Percentiles rank a stretch among this genome's conserved stretches.
These are phyloP conservation scores for Oxyscelio sp. DNA, from an alignment of 2,888 invertebrate genomes.

Conservation along the genomic window DNA sequence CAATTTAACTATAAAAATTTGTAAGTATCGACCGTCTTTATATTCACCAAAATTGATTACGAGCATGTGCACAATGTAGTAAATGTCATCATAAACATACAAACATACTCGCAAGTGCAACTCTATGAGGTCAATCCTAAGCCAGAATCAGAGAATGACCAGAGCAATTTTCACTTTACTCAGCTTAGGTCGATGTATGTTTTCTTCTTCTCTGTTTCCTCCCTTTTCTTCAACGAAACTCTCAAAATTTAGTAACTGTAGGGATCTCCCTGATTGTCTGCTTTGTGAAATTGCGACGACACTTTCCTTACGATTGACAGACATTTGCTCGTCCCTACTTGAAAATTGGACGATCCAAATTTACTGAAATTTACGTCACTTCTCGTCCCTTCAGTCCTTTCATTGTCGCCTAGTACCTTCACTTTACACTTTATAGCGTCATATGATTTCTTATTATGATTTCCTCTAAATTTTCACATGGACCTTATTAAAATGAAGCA, in stretches of 20 bases:
- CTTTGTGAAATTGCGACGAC: slow-evolving; percentile 80
- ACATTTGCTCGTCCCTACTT: slow-evolving; percentile 75
- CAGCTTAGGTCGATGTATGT: slow-evolving; percentile 76
- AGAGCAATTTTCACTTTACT: slow-evolving; percentile 84
- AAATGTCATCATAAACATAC: too few species aligned
- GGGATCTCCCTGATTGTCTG: slow-evolving; percentile 79
- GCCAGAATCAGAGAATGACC: too few species aligned
- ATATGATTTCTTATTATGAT: slow-evolving; percentile 29
- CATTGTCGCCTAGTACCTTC: slow-evolving; percentile 23
- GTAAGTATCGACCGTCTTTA: too few species aligned
- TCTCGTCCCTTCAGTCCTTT: slow-evolving; percentile 49
- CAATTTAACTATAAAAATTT: too few species aligned
- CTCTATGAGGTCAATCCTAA: too few species aligned
- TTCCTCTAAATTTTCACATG: slow-evolving; percentile 13
- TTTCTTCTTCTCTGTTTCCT: slow-evolving; percentile 81
- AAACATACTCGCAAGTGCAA: too few species aligned
- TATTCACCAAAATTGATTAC: too few species aligned
- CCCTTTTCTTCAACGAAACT: slow-evolving; percentile 77
- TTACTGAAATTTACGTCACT: slow-evolving; percentile 48
- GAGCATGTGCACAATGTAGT: too few species aligned
- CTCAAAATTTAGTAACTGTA: slow-evolving; percentile 68
- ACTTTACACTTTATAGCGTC: slow-evolving; percentile 18
- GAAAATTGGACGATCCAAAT: slow-evolving; percentile 79
- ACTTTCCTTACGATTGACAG: slow-evolving; percentile 81
- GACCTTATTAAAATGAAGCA: neutral